Base-by-base conservation (phyloP, 2,113 vertebrate species). In the Urocolius indicus region DNA sequence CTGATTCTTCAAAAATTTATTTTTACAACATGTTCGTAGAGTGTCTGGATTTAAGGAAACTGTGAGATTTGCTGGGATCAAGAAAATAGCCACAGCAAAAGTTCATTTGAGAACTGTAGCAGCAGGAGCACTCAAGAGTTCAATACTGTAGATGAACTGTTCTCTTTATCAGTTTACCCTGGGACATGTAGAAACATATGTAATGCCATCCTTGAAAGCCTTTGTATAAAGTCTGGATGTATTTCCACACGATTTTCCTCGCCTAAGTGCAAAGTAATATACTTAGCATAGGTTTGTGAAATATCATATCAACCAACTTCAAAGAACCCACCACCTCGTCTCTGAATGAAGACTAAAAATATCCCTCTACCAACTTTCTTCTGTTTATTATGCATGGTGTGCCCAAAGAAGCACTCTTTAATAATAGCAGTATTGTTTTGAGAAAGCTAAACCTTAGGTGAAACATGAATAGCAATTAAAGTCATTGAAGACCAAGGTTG, bases 81-180 rank as follows among this genome's bases (percentile, higher is more conserved):
- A 89, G 5, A 7, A 84, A 78, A 62, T 6, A 27, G 3, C 10
- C 41, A 20, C 12, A 78, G 23, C 18, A 78, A 45, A 85, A 67
- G 27, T 73, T 84, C 9, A 66, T 30, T 43, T 71, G 36, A 71
- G 36, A 84, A 41, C 13, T 59, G 9, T 19, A 41, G 36, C 16
- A 82, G 27, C 20, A 63, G 21, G 14, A 80, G 3, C 16, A 69
- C 13, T 81, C 49, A 59, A 12, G 38, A 63, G 6, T 55, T 77
- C 16, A 30, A 29, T 46, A 45, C 11, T 34, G 22, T 18, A 0
- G 0, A 51, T 23, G 9, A 38, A 73, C 2, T 5, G 27, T 66
- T 66, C n/a, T 48, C 8, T 79, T 71, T 73, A 43, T 79, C 48
- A 24, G 30, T 34, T 93, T 79, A 34, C 62, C 26, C 30, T 84